phyloP scores from a whole-genome alignment of 1,140 invertebrate species.

The Papilio xuthus region DNA sequence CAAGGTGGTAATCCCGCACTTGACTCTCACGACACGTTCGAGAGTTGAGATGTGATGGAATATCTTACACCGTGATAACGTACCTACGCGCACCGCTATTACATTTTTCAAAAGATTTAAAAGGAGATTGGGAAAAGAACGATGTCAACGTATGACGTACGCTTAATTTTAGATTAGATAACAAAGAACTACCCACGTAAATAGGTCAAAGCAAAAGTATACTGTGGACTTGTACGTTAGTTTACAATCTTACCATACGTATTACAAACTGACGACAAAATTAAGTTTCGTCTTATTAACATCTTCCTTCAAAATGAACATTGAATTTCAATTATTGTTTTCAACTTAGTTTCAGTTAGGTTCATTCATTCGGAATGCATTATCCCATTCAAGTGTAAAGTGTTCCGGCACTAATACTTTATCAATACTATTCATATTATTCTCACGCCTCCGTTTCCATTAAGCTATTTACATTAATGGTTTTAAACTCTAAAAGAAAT shows the following conservation, averaged over 20 bases:
- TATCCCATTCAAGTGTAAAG: conserved; percentile 6
- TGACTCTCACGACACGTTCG: conserved; percentile 31
- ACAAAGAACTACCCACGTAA: neutral
- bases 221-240: neutral
- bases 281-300: neutral
- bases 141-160: neutral
- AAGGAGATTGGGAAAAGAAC: neutral
- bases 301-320: neutral
- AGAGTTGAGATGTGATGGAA: conserved; percentile 32
- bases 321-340: conserved; percentile 8
- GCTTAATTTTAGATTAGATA: neutral
- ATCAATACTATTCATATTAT: conserved; percentile 16
- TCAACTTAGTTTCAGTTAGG: neutral
- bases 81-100: neutral
- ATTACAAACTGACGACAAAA: neutral
- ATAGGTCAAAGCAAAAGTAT: neutral
- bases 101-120: conserved; percentile 27
- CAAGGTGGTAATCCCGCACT: conserved; percentile 20
- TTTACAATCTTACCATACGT: neutral
- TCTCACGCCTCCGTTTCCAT: conserved; percentile 32
- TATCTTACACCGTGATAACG: conserved; percentile 26
- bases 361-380: neutral
- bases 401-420: neutral
- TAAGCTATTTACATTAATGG: conserved; percentile 35
- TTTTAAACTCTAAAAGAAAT: conserved; percentile 32